Conservation (phyloP, 2,113 vertebrate species). For the Percopsis transmontana region DNA sequence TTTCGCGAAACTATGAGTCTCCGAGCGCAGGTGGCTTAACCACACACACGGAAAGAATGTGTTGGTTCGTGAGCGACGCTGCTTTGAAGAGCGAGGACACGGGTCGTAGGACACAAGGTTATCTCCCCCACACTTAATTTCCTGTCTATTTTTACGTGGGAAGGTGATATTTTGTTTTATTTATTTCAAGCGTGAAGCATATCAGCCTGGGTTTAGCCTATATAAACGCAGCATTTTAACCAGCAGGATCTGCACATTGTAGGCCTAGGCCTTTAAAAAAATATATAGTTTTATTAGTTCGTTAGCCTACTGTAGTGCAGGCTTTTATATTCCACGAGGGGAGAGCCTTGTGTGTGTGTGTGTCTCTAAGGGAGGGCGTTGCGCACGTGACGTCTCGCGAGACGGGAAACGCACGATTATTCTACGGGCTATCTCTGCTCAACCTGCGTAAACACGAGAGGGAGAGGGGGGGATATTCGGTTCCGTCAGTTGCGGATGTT, state of each 20-base stretch:
- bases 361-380: background rate
- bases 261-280: no score
- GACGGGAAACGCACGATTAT: conserved; percentile 39
- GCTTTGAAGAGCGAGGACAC: conserved; percentile 6
- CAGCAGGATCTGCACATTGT: conserved; percentile 10
- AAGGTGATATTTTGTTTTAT: background rate
- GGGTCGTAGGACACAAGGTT: conserved; percentile 14
- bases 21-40: background rate
- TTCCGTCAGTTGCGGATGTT: conserved; percentile 55
- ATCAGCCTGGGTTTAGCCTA: conserved; percentile 4
- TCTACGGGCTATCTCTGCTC: conserved; percentile 29
- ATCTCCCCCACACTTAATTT: background rate
- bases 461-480: conserved; percentile 13
- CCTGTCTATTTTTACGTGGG: background rate
- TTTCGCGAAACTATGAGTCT: conserved; percentile 19
- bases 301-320: conserved; percentile 13
- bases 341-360: background rate
- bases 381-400: conserved; percentile 16
- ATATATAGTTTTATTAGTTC: conserved; percentile 16
- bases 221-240: conserved; percentile 5
- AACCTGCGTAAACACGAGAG: conserved; percentile 24
- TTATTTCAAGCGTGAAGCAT: no score
- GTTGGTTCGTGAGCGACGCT: conserved; percentile 4
- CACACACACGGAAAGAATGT: background rate
- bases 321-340: conserved; percentile 6